phyloP scores from a whole-genome alignment of 2,888 invertebrate species.

The Tromatobia lineatoria region DNA sequence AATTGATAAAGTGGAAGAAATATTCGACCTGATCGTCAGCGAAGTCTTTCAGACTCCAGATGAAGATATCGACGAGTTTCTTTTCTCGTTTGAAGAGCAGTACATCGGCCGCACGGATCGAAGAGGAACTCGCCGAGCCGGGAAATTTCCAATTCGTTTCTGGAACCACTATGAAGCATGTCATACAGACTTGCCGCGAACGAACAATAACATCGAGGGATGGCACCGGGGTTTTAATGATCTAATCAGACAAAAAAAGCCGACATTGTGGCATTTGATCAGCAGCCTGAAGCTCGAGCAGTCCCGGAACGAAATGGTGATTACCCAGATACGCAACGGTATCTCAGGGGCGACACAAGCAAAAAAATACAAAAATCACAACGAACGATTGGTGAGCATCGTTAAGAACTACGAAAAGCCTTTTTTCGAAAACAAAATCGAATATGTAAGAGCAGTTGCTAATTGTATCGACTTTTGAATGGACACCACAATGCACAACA shows the following conservation, averaged over 20 bases:
- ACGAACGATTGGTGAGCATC: conserved; percentile 5
- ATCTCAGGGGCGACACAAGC: conserved; percentile 9
- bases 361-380: conserved; percentile 8
- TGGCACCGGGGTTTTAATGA: conserved; percentile 19
- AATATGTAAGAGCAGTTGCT: conserved; percentile 15
- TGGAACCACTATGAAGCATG: conserved; percentile 24
- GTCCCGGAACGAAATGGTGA: conserved; percentile 11
- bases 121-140: conserved; percentile 11
- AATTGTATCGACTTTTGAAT: conserved; percentile 1
- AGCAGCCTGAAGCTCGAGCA: conserved; percentile 13
- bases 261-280: conserved; percentile 20
- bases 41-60: conserved; percentile 7
- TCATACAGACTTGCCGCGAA: conserved; percentile 21
- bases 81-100: conserved; percentile 15
- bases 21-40: conserved; percentile 12
- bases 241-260: conserved; percentile 13
- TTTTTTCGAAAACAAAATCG: conserved; percentile 5
- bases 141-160: conserved; percentile 16
- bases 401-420: conserved; percentile 7
- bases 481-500: not conserved
- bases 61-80: not conserved
- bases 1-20: conserved; percentile 1
- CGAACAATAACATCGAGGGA: conserved; percentile 21
- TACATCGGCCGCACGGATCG: conserved; percentile 14
- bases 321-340: conserved; percentile 9